A percentile compares a stretch with the other conserved stretches of the same genome.
These are phyloP conservation scores for Pristionchus fissidentatus DNA, from an alignment of 2,888 invertebrate species.

Conservation along the genomic window DNA sequence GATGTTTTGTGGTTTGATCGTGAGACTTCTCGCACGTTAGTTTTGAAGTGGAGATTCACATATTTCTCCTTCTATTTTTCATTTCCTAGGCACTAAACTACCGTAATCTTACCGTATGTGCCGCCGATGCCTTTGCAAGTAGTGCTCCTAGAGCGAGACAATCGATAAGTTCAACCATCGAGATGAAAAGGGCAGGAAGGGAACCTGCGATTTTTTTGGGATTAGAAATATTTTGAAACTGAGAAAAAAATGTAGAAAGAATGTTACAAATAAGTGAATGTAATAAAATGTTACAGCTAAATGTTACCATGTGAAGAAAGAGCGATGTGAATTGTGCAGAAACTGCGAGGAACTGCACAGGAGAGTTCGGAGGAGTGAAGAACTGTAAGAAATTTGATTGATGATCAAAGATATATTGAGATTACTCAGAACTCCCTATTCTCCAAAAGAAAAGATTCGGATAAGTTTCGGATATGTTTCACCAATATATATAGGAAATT, in stretches of 20 bases:
- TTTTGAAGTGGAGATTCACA: too few species aligned
- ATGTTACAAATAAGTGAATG: background rate
- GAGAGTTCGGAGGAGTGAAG: conserved; percentile 45
- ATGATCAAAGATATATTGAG: too few species aligned
- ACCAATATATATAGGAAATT: background rate
- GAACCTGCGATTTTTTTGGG: conserved; percentile 19
- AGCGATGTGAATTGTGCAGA: conserved; percentile 38
- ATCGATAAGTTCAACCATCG: conserved; percentile 40
- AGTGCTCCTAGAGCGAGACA: conserved; percentile 42
- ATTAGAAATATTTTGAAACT: too few species aligned
- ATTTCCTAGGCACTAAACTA: too few species aligned
- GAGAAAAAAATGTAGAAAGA: background rate
- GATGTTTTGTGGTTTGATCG: too few species aligned
- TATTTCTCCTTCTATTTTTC: background rate
- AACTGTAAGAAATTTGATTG: conserved; percentile 10
- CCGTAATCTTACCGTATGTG: conserved; percentile 40
- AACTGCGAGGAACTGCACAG: conserved; percentile 20
- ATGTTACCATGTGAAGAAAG: conserved; percentile 16
- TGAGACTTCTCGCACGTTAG: too few species aligned
- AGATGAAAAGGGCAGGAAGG: background rate
- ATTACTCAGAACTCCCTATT: background rate
- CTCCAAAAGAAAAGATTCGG: background rate
- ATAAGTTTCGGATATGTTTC: background rate
- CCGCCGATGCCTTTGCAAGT: conserved; percentile 42
- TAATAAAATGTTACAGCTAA: background rate